phyloP scores from a whole-genome alignment of 2,888 invertebrate species.

The Yponomeuta cagnagella region DNA sequence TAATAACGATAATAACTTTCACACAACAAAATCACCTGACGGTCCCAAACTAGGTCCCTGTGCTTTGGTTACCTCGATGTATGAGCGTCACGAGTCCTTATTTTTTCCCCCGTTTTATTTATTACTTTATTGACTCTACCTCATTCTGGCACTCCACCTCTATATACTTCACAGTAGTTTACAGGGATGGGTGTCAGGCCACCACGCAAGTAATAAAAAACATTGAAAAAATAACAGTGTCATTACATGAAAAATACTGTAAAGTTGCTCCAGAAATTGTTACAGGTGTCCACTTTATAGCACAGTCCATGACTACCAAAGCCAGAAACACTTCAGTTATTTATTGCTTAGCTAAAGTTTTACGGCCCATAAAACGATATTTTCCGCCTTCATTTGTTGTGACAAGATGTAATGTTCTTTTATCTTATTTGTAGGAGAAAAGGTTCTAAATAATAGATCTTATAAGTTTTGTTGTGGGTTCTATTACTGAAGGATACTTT shows the following conservation, averaged over 20 bases:
- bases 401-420: constrained; percentile 27
- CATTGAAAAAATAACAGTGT: not conserved
- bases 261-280: not conserved
- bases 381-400: constrained; percentile 35
- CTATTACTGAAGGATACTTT: not conserved
- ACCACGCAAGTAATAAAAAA: too few species aligned
- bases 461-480: not conserved
- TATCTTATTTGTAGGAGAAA: constrained; percentile 24
- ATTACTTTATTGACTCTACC: too few species aligned
- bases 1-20: too few species aligned
- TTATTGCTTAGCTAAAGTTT: constrained; percentile 41
- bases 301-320: constrained; percentile 16
- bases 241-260: not conserved
- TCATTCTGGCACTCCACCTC: too few species aligned
- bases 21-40: too few species aligned
- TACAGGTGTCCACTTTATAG: constrained; percentile 23
- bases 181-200: too few species aligned
- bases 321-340: constrained; percentile 23
- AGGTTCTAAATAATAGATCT: not conserved
- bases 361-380: constrained; percentile 41
- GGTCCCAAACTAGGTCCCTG: too few species aligned
- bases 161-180: too few species aligned
- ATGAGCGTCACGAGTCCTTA: too few species aligned
- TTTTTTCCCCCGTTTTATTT: too few species aligned
- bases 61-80: too few species aligned